A percentile compares a stretch with the other conserved stretches of the same genome.
Evolutionary conservation across 2,888 invertebrate species (phyloP).

Genomic region (Glyphotaelius pellucidus): DNA sequence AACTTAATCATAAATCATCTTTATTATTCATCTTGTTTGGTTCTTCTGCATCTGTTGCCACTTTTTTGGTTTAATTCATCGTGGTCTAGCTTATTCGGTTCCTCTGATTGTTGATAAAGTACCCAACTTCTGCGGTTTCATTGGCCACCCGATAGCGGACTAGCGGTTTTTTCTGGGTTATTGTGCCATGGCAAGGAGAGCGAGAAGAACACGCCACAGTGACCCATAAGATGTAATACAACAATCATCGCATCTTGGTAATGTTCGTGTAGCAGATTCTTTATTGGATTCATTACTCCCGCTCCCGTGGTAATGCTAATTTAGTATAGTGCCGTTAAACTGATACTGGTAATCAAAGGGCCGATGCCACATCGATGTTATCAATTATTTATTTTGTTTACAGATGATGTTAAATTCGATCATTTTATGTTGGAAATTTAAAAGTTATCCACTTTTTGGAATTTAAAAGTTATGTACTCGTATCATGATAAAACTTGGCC

Average conservation of each 20-base stretch:
- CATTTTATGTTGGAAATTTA: neutral
- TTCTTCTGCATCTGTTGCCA: too few species aligned
- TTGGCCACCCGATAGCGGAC: neutral
- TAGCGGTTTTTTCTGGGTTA: neutral
- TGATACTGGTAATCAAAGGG: neutral
- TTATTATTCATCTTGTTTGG: too few species aligned
- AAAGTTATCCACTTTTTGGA: too few species aligned
- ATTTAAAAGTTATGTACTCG: too few species aligned
- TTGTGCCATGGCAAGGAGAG: conserved; percentile 2
- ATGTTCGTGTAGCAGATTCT: neutral
- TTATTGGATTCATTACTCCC: neutral
- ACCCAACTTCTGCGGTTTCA: neutral
- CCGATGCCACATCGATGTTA: neutral
- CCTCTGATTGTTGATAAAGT: neutral
- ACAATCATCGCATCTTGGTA: neutral
- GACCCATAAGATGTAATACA: conserved; percentile 2
- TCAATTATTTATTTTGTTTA: neutral
- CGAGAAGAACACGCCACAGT: conserved; percentile 2
- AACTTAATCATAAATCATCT: neutral
- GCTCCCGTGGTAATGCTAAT: neutral
- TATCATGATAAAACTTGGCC: too few species aligned
- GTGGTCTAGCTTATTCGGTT: neutral
- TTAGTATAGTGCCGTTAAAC: neutral
- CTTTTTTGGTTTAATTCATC: too few species aligned
- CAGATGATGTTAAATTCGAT: neutral